Evolutionary conservation across 64 coral and sea anemone species (phyloP), one percentile per base, ranked within the genome.

Genomic region (Catalaphyllia jardinei): DNA sequence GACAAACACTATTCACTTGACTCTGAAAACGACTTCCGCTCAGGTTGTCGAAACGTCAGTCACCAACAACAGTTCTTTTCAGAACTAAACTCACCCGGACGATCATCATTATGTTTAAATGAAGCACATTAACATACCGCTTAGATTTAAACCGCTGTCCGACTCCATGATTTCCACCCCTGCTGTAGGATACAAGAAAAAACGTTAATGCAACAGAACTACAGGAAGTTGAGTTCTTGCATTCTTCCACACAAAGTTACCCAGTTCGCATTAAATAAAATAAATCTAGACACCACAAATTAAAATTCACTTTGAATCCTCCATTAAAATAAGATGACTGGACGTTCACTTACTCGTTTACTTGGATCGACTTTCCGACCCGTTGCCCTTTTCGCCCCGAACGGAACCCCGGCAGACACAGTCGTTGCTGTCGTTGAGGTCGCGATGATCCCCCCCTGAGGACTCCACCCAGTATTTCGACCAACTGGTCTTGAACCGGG

Each of bases 111-210:
- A 14, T 57, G 15, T 16, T 57, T 2, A 16, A 57, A 14, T 57
- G 33, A 60, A 2, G 0, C 0, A 11, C 20, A 30, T 65, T 20
- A 12, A 85, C 81, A 71, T 28, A 85, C 81, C 81, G 28, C 63
- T 63, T 49, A 71, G 27, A 62, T 77, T 86, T 91, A 91, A 75
- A 91, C 89, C 27, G 89, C 71, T 29, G 89, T 91, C 83, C 89
- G 80, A 46, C 80, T 91, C 89, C 89, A 91, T 24, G 89, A 80
- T 76, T 91, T 91, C 89, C 89, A 86, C 25, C 79, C 60, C 81
- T 85, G 72, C 89, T 91, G 67, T 10, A 77, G 51, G 74, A 91
- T 39, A 29, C 29, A 91, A 64, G 50, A 15, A 13, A 63, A 62
- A 12, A 11, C 11, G 13, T 16, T 10, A 72, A 14, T 28, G 1